phyloP scores from a whole-genome alignment of 2,113 vertebrate genomes.

The Labeo rohita region DNA sequence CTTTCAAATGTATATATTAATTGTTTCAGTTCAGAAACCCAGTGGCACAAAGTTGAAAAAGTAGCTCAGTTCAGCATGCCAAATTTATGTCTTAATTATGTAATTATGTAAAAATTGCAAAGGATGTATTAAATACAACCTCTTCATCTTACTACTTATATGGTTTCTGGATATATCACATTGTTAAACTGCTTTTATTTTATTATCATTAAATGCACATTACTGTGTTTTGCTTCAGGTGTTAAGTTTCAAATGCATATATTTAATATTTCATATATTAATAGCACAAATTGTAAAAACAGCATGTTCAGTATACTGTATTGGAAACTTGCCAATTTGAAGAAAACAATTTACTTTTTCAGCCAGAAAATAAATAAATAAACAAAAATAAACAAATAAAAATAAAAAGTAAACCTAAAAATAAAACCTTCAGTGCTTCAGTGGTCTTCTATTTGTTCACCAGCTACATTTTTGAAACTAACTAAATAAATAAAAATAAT shows the following conservation, averaged over 20 bases:
- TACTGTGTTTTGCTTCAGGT: not conserved
- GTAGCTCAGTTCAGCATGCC: not conserved
- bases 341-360: no score
- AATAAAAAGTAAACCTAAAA: no score
- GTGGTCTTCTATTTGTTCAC: no score
- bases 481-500: no score
- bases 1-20: not conserved
- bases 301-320: not conserved
- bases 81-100: not conserved
- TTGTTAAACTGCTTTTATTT: conserved; percentile 8
- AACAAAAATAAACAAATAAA: no score
- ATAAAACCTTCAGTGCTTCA: no score
- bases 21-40: not conserved
- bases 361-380: no score
- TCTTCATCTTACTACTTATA: not conserved
- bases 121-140: not conserved
- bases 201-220: not conserved
- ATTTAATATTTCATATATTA: not conserved
- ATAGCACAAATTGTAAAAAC: not conserved
- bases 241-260: not conserved
- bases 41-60: not conserved
- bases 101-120: not conserved
- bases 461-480: no score
- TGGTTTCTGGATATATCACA: not conserved
- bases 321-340: no score